Conservation (phyloP, 1,140 invertebrate genomes). For the Halesus radiatus region DNA sequence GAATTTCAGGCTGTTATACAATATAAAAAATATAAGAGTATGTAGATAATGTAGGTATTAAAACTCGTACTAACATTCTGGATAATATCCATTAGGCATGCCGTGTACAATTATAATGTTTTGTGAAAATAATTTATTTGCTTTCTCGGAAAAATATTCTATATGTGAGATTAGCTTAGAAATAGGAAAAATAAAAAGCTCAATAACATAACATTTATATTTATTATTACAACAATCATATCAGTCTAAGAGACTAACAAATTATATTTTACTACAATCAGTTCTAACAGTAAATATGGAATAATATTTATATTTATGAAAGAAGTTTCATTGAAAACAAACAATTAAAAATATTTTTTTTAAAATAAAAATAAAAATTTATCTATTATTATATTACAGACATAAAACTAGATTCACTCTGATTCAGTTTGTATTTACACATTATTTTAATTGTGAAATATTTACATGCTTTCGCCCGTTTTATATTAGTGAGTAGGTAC, state of each 20-base stretch:
- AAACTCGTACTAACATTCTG: neutral
- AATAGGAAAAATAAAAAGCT: neutral
- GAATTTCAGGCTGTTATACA: too few relatives aligned
- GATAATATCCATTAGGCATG: too few relatives aligned
- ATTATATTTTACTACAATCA: constrained; percentile 7
- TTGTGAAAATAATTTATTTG: neutral
- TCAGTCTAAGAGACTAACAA: constrained; percentile 20
- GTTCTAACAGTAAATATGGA: neutral
- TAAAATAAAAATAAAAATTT: too few relatives aligned
- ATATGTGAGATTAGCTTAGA: too few relatives aligned
- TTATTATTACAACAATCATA: constrained; percentile 31
- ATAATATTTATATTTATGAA: neutral
- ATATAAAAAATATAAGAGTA: neutral
- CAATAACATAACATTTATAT: constrained; percentile 35
- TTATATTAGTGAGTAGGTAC: constrained; percentile 9
- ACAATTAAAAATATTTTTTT: neutral
- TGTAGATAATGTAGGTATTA: neutral
- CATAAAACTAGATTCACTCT: neutral
- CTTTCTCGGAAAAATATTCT: too few relatives aligned
- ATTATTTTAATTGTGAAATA: neutral
- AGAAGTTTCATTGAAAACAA: neutral
- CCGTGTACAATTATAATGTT: neutral
- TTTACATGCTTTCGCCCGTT: constrained; percentile 1
- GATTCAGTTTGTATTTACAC: constrained; percentile 18
- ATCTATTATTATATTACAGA: neutral